Conservation (phyloP, 2,797 vertebrate species). For the Smutsia temminckii region DNA sequence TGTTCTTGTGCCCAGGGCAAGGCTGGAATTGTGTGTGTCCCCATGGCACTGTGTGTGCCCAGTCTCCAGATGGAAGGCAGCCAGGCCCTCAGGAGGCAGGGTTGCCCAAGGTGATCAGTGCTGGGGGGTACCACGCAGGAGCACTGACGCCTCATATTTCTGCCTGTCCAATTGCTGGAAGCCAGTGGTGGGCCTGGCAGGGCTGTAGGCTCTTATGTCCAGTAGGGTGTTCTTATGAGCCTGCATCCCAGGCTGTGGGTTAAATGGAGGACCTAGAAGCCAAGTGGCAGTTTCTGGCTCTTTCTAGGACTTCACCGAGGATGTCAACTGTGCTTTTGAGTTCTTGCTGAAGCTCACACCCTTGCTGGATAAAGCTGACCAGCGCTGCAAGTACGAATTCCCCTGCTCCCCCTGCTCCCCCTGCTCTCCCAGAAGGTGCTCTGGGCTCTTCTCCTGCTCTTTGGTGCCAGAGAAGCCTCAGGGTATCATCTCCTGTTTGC, state of each 20-base stretch:
- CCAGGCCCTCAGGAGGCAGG: neutral
- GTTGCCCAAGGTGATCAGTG: neutral
- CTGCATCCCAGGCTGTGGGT: neutral
- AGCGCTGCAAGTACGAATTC: slow-evolving; percentile 96
- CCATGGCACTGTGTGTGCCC: accelerated
- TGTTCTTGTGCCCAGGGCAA: neutral
- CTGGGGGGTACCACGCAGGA: neutral
- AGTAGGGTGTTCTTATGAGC: neutral
- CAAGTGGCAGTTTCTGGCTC: slow-evolving; percentile 20
- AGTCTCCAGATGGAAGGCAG: neutral
- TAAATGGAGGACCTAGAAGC: neutral
- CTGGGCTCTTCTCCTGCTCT: neutral
- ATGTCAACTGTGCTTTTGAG: slow-evolving; percentile 95
- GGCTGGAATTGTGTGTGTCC: accelerated
- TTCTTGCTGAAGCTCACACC: slow-evolving; percentile 96
- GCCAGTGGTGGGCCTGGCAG: neutral
- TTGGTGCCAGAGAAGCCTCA: accelerated
- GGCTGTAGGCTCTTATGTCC: neutral
- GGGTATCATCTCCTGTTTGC: neutral
- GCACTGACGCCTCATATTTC: neutral
- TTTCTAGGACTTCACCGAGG: slow-evolving; percentile 95
- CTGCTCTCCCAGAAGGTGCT: neutral
- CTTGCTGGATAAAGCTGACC: slow-evolving; percentile 96
- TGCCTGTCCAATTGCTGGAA: accelerated
- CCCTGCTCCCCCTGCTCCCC: neutral